These are phyloP conservation scores for Myotis davidii DNA, from an alignment of 2,113 vertebrate genomes.

Conservation along the genomic window DNA sequence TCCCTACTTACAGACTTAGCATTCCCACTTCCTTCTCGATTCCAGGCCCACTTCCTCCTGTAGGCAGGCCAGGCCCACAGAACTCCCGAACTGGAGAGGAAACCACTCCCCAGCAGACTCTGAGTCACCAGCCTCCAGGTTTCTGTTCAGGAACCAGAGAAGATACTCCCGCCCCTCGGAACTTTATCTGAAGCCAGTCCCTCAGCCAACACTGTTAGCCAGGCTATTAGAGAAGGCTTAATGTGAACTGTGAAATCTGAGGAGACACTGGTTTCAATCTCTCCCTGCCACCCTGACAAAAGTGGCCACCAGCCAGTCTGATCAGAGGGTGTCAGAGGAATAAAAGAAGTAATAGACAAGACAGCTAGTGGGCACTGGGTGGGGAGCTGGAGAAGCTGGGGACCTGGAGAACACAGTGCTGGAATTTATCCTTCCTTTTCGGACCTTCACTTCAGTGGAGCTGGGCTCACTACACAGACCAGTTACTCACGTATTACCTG, in stretches of 20 bases:
- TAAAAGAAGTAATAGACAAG: slow-evolving; percentile 21
- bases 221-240: slow-evolving; percentile 79
- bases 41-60: neutral
- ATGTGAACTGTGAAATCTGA: slow-evolving; percentile 78
- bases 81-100: neutral
- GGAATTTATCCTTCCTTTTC: neutral
- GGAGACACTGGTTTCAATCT: slow-evolving; percentile 80
- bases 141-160: slow-evolving; percentile 74
- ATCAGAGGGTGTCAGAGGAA: slow-evolving; percentile 57
- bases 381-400: neutral
- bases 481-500: neutral
- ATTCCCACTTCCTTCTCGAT: neutral
- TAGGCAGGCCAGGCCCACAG: neutral
- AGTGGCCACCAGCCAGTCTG: slow-evolving; percentile 76
- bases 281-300: slow-evolving; percentile 75
- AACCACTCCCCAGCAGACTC: slow-evolving; percentile 41
- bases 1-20: neutral
- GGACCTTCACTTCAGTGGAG: neutral
- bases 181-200: slow-evolving; percentile 76
- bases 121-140: slow-evolving; percentile 70
- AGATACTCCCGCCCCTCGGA: slow-evolving; percentile 52
- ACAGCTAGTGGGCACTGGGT: neutral
- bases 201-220: slow-evolving; percentile 77
- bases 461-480: neutral
- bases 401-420: neutral